These are phyloP conservation scores for Aegithalos caudatus DNA, from an alignment of 2,113 vertebrate species.

Conservation along the genomic window DNA sequence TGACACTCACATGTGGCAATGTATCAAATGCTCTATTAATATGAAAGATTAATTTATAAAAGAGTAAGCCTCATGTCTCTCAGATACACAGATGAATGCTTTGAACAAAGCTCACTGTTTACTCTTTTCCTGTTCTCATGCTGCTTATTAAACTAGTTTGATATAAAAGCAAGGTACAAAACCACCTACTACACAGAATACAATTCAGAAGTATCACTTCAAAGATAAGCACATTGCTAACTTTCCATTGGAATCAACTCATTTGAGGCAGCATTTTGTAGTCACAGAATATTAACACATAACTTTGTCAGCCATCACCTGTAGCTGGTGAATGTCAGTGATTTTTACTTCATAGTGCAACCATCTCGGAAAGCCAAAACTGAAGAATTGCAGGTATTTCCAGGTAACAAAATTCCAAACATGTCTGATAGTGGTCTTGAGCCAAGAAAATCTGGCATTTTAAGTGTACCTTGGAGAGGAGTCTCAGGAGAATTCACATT, in stretches of 20 bases:
- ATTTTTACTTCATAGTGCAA: conserved; percentile 52
- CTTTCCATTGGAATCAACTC: conserved; percentile 45
- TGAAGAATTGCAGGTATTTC: conserved; percentile 45
- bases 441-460: conserved; percentile 41
- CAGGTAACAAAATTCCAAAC: conserved; percentile 56
- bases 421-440: conserved; percentile 7
- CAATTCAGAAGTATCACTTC: conserved; percentile 30
- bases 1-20: conserved; percentile 6
- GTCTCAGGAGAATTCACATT: neutral
- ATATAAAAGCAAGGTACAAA: neutral
- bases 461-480: conserved; percentile 11
- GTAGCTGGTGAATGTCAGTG: conserved; percentile 37
- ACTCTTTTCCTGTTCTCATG: neutral
- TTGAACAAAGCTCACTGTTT: conserved; percentile 17
- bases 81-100: neutral
- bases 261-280: conserved; percentile 25
- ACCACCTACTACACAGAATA: neutral
- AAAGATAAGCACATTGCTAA: conserved; percentile 46
- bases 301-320: conserved; percentile 38
- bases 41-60: conserved; percentile 6
- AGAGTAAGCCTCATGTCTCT: neutral
- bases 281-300: conserved; percentile 35
- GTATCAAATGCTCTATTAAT: conserved; percentile 32
- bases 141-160: conserved; percentile 14
- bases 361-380: conserved; percentile 14